These are phyloP conservation scores for Sicus ferrugineus DNA, from an alignment of 2,888 invertebrate genomes.

Conservation along the genomic window DNA sequence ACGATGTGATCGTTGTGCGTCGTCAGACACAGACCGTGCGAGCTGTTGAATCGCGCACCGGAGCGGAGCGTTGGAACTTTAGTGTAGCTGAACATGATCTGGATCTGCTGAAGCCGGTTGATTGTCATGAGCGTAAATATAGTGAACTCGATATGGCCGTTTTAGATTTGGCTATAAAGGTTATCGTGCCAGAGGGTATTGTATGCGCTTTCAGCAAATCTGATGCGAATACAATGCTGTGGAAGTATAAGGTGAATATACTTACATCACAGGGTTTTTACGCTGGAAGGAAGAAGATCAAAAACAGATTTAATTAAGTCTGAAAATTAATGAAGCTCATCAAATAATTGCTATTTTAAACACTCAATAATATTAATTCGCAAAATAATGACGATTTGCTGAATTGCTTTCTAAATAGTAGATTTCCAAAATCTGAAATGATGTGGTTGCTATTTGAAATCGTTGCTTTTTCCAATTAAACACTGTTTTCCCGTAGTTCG, in stretches of 20 bases:
- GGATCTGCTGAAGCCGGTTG: slow-evolving; percentile 67
- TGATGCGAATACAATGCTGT: slow-evolving; percentile 69
- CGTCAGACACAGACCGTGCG: slow-evolving; percentile 87
- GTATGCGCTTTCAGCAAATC: slow-evolving; percentile 72
- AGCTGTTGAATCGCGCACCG: slow-evolving; percentile 86
- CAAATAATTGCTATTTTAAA: no score
- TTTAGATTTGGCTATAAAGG: slow-evolving; percentile 69
- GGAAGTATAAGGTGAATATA: slow-evolving; percentile 81
- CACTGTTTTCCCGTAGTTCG: slow-evolving; percentile 72
- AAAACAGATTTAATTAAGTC: no score
- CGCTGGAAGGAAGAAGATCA: no score
- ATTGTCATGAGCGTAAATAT: slow-evolving; percentile 64
- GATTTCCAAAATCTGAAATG: no score
- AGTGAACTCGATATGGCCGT: slow-evolving; percentile 56
- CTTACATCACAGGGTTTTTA: no score
- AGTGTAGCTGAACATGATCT: slow-evolving; percentile 91
- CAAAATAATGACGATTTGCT: neutral
- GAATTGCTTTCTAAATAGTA: neutral
- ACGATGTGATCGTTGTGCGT: slow-evolving; percentile 78
- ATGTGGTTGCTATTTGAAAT: no score
- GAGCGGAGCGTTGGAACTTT: slow-evolving; percentile 93
- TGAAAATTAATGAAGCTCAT: no score
- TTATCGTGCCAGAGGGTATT: slow-evolving; percentile 76
- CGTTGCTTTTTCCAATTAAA: no score
- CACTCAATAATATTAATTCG: no score